A percentile compares a stretch with the other conserved stretches of the same genome.
Evolutionary conservation across 2,888 invertebrate species (phyloP).

Genomic region (Adelognathus sp.): DNA sequence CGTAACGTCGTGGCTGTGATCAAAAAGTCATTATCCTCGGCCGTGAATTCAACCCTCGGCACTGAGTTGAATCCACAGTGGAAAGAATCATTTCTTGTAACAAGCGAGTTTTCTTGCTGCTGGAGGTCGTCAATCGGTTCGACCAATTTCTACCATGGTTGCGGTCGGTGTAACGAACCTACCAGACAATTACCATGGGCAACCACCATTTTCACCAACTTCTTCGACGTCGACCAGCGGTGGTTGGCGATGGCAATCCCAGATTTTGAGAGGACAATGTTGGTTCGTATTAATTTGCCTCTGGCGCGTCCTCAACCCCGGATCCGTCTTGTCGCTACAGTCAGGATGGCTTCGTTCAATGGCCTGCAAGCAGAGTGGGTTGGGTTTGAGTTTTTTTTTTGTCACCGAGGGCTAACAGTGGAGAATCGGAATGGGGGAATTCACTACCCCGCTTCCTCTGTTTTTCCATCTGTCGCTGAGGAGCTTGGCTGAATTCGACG

Average conservation of each 20-base stretch:
- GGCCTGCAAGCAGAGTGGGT: background rate
- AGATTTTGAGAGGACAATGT: conserved; percentile 71
- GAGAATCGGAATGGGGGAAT: background rate
- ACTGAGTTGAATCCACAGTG: no score
- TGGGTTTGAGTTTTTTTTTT: no score
- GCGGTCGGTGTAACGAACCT: no score
- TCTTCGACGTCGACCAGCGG: conserved; percentile 37
- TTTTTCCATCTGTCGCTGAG: background rate
- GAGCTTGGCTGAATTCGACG: background rate
- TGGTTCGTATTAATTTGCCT: conserved; percentile 74
- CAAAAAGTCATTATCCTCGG: conserved; percentile 76
- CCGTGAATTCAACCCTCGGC: conserved; percentile 5
- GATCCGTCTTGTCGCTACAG: conserved; percentile 30
- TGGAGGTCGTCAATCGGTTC: no score
- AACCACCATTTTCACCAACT: conserved; percentile 67
- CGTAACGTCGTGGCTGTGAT: conserved; percentile 68
- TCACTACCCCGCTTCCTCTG: conserved; percentile 23
- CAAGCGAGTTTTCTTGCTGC: no score
- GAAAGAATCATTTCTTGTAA: conserved; percentile 33
- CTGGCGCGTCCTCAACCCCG: conserved; percentile 47
- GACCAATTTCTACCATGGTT: no score
- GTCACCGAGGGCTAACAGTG: no score
- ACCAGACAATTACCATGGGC: conserved; percentile 58
- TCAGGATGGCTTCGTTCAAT: conserved; percentile 15
- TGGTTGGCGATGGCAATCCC: conserved; percentile 61